These are phyloP conservation scores for Luperina testacea DNA, from an alignment of 2,888 invertebrate species.

Conservation along the genomic window DNA sequence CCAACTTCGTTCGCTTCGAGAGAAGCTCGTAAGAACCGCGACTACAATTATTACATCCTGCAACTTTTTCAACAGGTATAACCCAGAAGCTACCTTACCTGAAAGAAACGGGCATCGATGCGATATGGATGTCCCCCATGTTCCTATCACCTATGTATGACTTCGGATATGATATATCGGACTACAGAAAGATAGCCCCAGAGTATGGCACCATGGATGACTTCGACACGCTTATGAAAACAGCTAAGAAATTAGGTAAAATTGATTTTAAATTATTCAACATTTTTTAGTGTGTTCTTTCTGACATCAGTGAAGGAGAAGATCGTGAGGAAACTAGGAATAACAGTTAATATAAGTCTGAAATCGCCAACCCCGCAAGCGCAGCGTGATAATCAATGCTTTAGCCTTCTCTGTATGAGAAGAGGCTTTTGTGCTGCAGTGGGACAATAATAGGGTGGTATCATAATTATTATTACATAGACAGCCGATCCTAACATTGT, in stretches of 20 bases:
- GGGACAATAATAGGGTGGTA: neutral
- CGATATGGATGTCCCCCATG: slow-evolving; percentile 93
- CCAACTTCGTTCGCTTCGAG: too few species aligned
- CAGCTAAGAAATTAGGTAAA: slow-evolving; percentile 85
- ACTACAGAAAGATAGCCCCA: slow-evolving; percentile 92
- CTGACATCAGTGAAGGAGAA: neutral
- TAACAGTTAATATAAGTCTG: too few species aligned
- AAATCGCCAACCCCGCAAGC: neutral
- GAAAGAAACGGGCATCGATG: slow-evolving; percentile 90
- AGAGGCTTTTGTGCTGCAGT: neutral
- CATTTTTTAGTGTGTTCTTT: neutral
- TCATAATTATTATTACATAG: neutral
- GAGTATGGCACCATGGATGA: slow-evolving; percentile 93
- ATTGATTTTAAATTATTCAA: neutral
- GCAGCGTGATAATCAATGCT: neutral
- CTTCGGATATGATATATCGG: slow-evolving; percentile 94
- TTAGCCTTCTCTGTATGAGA: neutral
- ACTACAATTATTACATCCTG: neutral
- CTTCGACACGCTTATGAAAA: slow-evolving; percentile 90
- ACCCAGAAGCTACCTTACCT: slow-evolving; percentile 89
- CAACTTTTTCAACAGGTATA: slow-evolving; percentile 74
- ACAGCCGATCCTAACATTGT: neutral
- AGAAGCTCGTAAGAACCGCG: neutral
- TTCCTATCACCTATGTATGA: slow-evolving; percentile 94
- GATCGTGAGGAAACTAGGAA: neutral